phyloP scores from a whole-genome alignment of 2,797 vertebrate genomes.

The Danionella dracula region DNA sequence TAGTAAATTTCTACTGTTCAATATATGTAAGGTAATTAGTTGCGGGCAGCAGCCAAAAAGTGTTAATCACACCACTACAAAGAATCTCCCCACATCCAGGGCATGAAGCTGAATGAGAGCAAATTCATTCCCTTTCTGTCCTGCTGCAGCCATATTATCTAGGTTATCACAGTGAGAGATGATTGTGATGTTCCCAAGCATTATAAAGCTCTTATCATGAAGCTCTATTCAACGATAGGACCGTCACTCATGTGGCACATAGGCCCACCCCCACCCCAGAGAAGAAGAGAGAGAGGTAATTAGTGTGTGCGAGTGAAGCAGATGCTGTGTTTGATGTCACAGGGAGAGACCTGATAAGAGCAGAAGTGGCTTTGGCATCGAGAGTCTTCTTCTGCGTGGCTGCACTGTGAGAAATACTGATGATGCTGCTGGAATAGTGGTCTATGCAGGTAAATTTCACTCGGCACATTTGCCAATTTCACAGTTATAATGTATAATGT shows the following conservation, averaged over 20 bases:
- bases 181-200: conserved; percentile 15
- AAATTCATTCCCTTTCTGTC: conserved; percentile 4
- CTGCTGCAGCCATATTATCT: conserved; percentile 13
- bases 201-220: conserved; percentile 29
- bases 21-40: too few relatives aligned
- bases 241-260: conserved; percentile 2
- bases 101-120: not conserved
- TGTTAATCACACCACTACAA: not conserved
- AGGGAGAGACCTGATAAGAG: conserved; percentile 81
- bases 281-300: not conserved
- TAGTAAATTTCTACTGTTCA: too few relatives aligned
- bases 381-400: conserved; percentile 88
- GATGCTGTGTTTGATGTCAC: conserved; percentile 43
- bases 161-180: conserved; percentile 14
- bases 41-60: too few relatives aligned
- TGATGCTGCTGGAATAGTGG: conserved; percentile 80
- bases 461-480: not conserved
- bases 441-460: conserved; percentile 81
- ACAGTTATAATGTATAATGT: not conserved
- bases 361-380: conserved; percentile 78
- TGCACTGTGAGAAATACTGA: conserved; percentile 90
- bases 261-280: not conserved
- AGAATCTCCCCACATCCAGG: not conserved
- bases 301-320: conserved; percentile 16
- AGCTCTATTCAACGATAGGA: not conserved